Base-by-base conservation (phyloP, 1,140 invertebrate species). In the Drosophila biarmipes region DNA sequence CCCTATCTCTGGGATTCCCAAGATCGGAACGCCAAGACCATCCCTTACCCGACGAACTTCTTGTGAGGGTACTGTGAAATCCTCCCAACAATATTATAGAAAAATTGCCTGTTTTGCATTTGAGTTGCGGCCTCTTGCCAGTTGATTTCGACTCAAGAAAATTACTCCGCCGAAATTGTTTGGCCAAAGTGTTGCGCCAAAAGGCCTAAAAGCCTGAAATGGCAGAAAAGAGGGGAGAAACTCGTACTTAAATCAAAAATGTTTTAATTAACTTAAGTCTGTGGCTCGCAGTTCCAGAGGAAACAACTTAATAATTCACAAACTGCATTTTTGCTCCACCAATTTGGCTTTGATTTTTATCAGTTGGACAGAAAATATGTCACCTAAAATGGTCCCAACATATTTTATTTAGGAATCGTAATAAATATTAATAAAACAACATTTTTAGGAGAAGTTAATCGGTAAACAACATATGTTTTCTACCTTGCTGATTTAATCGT, bases 281-380 rank as follows among this genome's bases (percentile, higher is more conserved):
- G 24, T 24, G 24, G 24, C 5, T 24, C 12, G 31, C 27, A 14
- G 40, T 29, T 48, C 21, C 24, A 17, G 54, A 67, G 56, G 61
- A 76, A 84, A 87, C 82, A 79, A 87, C 82, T 87, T 74, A 82
- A 87, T 87, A 87, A 87, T 84, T 87, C 84, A 89, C 78, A 76
- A 82, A 55, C 69, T 12, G 63, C 31, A 31, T 21, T 43, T 61
- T 38, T 69, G 40, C 37, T 43, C 6, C 27, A 27, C 15, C 52
- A 6, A 17, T 12, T 57, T 11, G 24, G 17, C 12, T 54, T 35
- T 43, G 2, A 43, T 15, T 54, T 61, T 43, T n/a, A 35, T 52
- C 46, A 46, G 17, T 15, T 6, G 34, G 24, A 2, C 24, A 43
- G 56, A 79, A 79, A 53, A 12, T 35, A 19, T 63, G 29, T 31